These are phyloP conservation scores for Odocoileus virginianus DNA, from an alignment of 2,113 vertebrate species.

Conservation along the genomic window DNA sequence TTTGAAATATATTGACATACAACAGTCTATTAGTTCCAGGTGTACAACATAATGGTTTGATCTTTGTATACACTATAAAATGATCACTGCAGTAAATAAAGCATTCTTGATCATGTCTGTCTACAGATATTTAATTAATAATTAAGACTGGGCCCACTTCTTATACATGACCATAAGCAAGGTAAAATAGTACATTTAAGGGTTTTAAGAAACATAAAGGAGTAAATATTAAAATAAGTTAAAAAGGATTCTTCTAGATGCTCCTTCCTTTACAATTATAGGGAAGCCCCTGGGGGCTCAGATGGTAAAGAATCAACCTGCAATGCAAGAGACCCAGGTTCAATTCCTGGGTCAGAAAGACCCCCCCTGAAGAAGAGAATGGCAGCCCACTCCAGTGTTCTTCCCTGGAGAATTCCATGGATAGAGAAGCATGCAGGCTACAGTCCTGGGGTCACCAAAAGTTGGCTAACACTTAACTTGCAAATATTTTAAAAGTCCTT, in stretches of 20 bases:
- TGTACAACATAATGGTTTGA: background rate
- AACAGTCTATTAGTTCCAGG: background rate
- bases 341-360: background rate
- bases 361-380: background rate
- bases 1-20: background rate
- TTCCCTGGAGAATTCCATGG: background rate
- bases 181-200: background rate
- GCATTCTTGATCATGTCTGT: background rate
- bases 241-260: background rate
- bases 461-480: background rate
- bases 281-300: background rate
- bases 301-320: background rate
- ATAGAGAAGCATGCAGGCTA: background rate
- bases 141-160: background rate
- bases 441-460: background rate
- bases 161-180: background rate
- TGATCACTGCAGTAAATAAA: background rate
- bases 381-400: background rate
- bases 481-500: background rate
- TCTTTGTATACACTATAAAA: background rate
- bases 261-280: background rate
- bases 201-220: background rate
- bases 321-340: background rate
- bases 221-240: background rate
- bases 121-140: background rate